phyloP scores from a whole-genome alignment of 2,888 invertebrate genomes.

The Sarcophaga subvicina region DNA sequence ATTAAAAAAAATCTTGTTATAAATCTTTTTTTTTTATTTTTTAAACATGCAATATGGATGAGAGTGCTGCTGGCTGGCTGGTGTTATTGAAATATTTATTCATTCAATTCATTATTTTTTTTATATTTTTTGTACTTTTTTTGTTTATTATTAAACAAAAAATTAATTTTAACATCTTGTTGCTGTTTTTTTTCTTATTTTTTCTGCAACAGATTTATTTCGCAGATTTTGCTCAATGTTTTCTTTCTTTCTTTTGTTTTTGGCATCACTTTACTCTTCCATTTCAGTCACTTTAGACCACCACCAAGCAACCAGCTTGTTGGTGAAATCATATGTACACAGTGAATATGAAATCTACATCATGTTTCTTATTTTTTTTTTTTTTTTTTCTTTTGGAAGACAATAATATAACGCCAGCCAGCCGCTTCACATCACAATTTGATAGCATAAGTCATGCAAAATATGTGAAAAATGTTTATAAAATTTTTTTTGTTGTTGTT shows the following conservation, averaged over 20 bases:
- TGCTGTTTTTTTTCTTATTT: too few species aligned
- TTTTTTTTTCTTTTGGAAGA: slow-evolving; percentile 22
- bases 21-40: neutral
- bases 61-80: neutral
- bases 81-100: slow-evolving; percentile 52
- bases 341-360: slow-evolving; percentile 35
- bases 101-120: neutral
- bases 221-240: neutral
- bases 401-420: neutral
- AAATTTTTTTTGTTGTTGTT: neutral
- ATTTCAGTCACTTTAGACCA: too few species aligned
- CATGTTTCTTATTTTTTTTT: too few species aligned
- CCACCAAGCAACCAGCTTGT: neutral
- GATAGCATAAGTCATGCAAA: neutral
- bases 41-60: neutral
- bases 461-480: neutral
- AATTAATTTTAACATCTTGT: neutral
- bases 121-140: neutral
- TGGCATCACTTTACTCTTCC: slow-evolving; percentile 15
- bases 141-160: slow-evolving; percentile 8
- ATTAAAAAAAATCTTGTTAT: neutral
- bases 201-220: too few species aligned
- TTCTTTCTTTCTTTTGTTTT: neutral
- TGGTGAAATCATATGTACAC: slow-evolving; percentile 23
- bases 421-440: neutral